These are phyloP conservation scores for Netta rufina DNA, from an alignment of 2,797 vertebrate species.

Conservation along the genomic window DNA sequence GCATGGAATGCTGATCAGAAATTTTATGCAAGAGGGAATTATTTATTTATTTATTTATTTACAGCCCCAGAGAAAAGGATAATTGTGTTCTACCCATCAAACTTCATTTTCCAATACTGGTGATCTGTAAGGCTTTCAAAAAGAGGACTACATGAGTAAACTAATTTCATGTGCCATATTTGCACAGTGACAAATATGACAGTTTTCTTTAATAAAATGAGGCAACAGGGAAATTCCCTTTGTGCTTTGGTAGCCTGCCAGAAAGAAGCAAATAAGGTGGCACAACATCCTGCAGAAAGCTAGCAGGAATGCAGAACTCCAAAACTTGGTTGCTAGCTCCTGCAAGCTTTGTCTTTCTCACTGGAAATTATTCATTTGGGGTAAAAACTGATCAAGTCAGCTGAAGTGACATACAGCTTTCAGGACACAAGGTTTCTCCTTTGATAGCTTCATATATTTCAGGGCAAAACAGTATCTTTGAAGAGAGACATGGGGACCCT, in stretches of 20 bases:
- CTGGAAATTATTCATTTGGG: neutral
- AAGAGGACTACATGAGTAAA: neutral
- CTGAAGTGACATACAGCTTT: neutral
- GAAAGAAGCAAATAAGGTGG: neutral
- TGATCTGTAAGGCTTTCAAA: neutral
- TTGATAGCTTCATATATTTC: neutral
- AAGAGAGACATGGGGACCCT: rapidly evolving
- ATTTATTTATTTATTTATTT: too few relatives aligned
- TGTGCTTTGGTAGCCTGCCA: neutral
- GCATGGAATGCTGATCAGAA: neutral
- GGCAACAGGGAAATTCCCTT: neutral
- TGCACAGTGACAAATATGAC: neutral
- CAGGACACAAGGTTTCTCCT: neutral
- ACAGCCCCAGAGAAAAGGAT: too few relatives aligned
- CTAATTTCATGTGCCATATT: neutral
- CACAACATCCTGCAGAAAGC: neutral
- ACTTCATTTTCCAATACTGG: neutral
- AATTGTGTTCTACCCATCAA: neutral
- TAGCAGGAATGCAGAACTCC: neutral
- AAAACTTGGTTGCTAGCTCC: neutral
- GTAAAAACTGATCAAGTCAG: neutral
- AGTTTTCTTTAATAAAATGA: neutral
- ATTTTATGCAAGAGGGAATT: neutral
- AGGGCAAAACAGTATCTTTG: neutral
- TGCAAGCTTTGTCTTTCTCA: neutral